Conservation (phyloP, 2,797 vertebrate species). For the Mycteria americana region DNA sequence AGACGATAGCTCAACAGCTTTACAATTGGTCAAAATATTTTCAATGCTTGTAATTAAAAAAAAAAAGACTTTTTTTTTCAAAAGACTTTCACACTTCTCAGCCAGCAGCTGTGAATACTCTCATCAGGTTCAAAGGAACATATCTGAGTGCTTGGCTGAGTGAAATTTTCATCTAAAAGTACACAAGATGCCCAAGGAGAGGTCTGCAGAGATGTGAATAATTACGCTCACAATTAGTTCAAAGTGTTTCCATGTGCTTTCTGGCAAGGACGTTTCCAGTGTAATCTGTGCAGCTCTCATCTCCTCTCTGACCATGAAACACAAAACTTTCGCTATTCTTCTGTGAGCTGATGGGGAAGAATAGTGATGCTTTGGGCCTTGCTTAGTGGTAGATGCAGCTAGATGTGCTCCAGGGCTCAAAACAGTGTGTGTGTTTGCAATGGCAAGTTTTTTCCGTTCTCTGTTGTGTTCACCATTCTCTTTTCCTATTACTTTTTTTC, state of each 20-base stretch:
- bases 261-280: not conserved
- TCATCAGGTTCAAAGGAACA: not conserved
- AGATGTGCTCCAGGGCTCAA: not conserved
- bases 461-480: not conserved
- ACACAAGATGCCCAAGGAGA: not conserved
- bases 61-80: not conserved
- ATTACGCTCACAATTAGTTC: not conserved
- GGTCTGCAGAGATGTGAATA: not conserved
- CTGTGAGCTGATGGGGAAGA: not conserved
- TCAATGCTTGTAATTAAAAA: not conserved
- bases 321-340: not conserved
- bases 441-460: accelerated
- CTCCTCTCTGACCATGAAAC: not conserved
- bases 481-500: not conserved
- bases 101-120: not conserved
- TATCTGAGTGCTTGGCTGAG: not conserved
- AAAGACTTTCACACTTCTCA: not conserved
- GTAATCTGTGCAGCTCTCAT: not conserved
- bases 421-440: accelerated
- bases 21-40: not conserved
- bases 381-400: not conserved
- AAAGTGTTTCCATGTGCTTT: not conserved
- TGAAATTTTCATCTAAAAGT: not conserved
- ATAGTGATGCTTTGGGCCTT: not conserved
- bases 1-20: not conserved